Evolutionary conservation across 2,113 vertebrate species (phyloP).

Genomic region (Rissa tridactyla): DNA sequence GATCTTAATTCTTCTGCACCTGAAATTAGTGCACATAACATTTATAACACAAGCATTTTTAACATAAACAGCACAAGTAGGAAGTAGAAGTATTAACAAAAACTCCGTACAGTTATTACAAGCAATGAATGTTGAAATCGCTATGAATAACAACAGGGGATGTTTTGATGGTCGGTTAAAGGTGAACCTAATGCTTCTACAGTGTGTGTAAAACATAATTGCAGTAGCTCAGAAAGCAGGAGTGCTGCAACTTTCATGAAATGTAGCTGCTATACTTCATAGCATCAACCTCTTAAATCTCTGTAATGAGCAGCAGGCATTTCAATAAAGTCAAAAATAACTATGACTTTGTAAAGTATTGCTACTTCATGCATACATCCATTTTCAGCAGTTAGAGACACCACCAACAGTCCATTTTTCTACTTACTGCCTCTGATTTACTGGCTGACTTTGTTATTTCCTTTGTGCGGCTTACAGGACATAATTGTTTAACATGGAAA

Average conservation of each 20-base stretch:
- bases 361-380: background rate
- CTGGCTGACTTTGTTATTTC: slow-evolving; percentile 40
- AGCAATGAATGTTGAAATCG: background rate
- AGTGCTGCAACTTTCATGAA: background rate
- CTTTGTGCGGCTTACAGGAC: slow-evolving; percentile 17
- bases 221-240: background rate
- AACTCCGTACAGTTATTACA: background rate
- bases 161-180: background rate
- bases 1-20: background rate
- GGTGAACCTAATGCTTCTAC: background rate
- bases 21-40: background rate
- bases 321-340: slow-evolving; percentile 31
- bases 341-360: background rate
- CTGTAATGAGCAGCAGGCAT: slow-evolving; percentile 26
- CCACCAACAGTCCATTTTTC: slow-evolving; percentile 12
- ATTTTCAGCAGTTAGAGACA: slow-evolving; percentile 16
- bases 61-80: background rate
- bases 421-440: slow-evolving; percentile 39
- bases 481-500: slow-evolving; percentile 32
- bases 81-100: background rate
- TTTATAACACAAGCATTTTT: background rate
- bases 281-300: slow-evolving; percentile 42
- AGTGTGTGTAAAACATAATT: background rate
- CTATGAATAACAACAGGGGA: background rate
- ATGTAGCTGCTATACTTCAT: background rate